These are phyloP conservation scores for Mesorhabditis belari DNA, from an alignment of 2,888 invertebrate genomes.

Conservation along the genomic window DNA sequence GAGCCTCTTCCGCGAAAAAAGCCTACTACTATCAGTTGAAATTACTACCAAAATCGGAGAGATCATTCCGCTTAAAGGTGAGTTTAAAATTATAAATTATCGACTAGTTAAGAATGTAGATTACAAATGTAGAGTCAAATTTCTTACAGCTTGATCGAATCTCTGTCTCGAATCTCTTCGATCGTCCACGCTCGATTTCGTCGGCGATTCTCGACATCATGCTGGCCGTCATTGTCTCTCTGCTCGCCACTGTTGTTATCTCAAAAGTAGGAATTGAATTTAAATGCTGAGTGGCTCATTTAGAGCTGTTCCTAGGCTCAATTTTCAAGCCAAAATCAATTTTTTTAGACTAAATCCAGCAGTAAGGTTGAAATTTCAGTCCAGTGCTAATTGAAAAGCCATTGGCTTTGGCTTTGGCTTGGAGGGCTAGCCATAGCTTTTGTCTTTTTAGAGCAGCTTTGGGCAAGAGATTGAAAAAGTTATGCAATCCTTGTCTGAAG, in stretches of 20 bases:
- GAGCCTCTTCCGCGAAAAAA: slow-evolving; percentile 25
- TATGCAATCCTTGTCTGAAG: no score
- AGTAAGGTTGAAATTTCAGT: no score
- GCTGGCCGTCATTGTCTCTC: slow-evolving; percentile 76
- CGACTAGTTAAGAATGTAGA: background rate
- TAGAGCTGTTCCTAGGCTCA: no score
- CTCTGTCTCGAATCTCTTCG: slow-evolving; percentile 81
- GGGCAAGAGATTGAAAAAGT: no score
- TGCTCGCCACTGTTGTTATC: slow-evolving; percentile 58
- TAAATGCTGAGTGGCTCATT: no score
- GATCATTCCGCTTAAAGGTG: slow-evolving; percentile 40
- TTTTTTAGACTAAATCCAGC: no score
- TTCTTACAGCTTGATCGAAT: slow-evolving; percentile 84
- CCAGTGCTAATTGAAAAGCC: no score
- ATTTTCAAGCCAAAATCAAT: no score
- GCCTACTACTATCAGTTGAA: slow-evolving; percentile 47
- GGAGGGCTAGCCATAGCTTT: no score
- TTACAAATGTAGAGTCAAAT: background rate
- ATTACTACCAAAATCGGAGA: slow-evolving; percentile 34
- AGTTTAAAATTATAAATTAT: background rate
- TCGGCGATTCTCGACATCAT: slow-evolving; percentile 76
- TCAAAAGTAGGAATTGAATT: no score
- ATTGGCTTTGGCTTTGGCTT: no score
- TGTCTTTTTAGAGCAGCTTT: no score
- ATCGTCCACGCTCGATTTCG: slow-evolving; percentile 73